Evolutionary conservation across 2,113 vertebrate genomes (phyloP), one percentile per base, ranked within the genome.

Genomic region (Ceuthmochares aereus): DNA sequence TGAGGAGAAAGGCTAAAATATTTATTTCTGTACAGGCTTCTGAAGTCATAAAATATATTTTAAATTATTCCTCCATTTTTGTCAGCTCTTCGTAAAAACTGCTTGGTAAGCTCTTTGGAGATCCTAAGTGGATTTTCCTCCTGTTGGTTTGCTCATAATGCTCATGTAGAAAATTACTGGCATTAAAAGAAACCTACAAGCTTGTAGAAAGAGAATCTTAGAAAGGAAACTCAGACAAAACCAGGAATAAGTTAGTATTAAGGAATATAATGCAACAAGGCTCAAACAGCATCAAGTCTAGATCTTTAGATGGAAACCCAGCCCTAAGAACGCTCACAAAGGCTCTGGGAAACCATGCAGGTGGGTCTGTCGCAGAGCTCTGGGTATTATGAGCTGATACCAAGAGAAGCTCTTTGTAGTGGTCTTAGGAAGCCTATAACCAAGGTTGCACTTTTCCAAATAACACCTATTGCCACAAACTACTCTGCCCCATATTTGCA

Each of bases 1-100:
- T 86, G n/a, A 79, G 59, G 76, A 86, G n/a, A 80, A 94, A 55
- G 20, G n/a, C 62, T 90, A 42, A 92, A 96, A 93, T 89, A 93
- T 88, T 96, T 81, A 45, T 90, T 73, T 86, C 51, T 12, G 64
- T 90, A 74, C 22, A 78, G 37, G 49, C 21, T 87, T 49, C 21
- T 30, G 27, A 78, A 68, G 86, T 84, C 12, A 64, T 86, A 88
- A 95, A 91, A 64, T 70, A 43, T 2, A 4, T 77, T 95, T 91
- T n/a, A 77, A 66, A 40, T 49, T 79, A 87, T 70, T 87, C 90
- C 72, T 84, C 43, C 40, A 10, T 9, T 72, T 89, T 72, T 75
- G 56, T 56, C 73, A 64, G 66, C 49, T 84, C 16, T 78, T 91
- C 3, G 2, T 70, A 94, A 59, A 94, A 88, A 14, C 32, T 80